Evolutionary conservation across 2,113 vertebrate genomes (phyloP), one percentile per base, ranked within the genome.

Genomic region (Petrocephalus microphthalmus): DNA sequence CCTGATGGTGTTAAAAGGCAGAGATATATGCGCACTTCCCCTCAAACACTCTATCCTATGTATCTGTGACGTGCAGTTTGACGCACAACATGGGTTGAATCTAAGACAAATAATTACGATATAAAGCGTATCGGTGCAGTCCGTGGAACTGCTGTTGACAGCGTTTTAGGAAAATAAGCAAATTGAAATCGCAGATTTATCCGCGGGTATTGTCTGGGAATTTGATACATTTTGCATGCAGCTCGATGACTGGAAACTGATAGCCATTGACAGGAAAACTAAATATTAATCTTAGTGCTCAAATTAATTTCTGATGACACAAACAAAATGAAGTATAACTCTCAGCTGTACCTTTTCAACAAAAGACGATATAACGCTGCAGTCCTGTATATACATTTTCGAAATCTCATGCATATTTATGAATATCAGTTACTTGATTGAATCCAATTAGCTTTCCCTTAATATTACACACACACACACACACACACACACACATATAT

Each of bases 31-130:
- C 57, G 81, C 78, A 83, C 71, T 51, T 88, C 89, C 86, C 83
- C 89, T 89, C 91, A 89, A 85, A 91, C 88, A 90, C 88, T 91
- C 91, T 89, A 89, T 93, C 91, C 90, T 93, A 91, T 92, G 90
- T 91, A 92, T 91, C 92, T 91, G 93, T 96, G 95, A 95, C 95
- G 95, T 96, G 94, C 91, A 88, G 91, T 93, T 90, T 96, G 95
- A 96, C 95, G 95, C 95, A 95, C 94, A 92, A 94, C 92, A 94
- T 90, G 89, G 91, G 91, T 90, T 93, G 92, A 92, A 94, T 94
- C 91, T 91, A 90, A 94, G 90, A 94, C 94, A 94, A 94, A 94
- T 93, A 94, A 94, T 93, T 93, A 93, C 93, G 92, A 92, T 93
- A 94, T 90, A 91, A 90, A 92, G 88, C 93, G 93, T 93, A 91